Evolutionary conservation across 2,888 invertebrate genomes (phyloP).

Genomic region (Platerodrilus igneus): DNA sequence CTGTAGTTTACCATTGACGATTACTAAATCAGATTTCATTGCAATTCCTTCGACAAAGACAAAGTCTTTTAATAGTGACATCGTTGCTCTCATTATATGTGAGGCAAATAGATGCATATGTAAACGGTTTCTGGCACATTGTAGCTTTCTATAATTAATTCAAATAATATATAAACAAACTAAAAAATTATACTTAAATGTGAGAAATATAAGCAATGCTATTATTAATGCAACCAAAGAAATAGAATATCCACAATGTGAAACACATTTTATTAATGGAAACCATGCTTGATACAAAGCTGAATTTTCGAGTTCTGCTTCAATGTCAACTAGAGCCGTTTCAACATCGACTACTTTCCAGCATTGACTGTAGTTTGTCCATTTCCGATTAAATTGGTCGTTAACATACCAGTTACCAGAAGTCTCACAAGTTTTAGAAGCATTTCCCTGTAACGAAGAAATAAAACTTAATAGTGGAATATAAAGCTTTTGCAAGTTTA

Average conservation of each 20-base stretch:
- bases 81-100: conserved; percentile 58
- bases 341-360: conserved; percentile 35
- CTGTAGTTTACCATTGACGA: conserved; percentile 39
- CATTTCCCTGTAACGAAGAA: conserved; percentile 39
- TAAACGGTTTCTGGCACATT: conserved; percentile 61
- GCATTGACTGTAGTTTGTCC: conserved; percentile 53
- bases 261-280: conserved; percentile 50
- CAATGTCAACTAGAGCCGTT: conserved; percentile 36
- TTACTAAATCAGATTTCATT: conserved; percentile 44
- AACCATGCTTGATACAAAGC: conserved; percentile 47
- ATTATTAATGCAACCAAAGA: conserved; percentile 51
- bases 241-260: conserved; percentile 53
- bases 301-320: conserved; percentile 31
- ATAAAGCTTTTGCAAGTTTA: conserved; percentile 5
- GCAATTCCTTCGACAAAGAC: conserved; percentile 53
- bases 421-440: conserved; percentile 48
- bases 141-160: conserved; percentile 51
- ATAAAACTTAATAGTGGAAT: conserved; percentile 13
- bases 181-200: conserved; percentile 49
- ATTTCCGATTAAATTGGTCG: conserved; percentile 38
- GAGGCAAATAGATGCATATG: conserved; percentile 64
- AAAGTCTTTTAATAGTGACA: conserved; percentile 56
- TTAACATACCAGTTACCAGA: conserved; percentile 50
- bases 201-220: conserved; percentile 51
- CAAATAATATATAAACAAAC: conserved; percentile 11